Evolutionary conservation across 2,888 invertebrate genomes (phyloP).

Genomic region (Smittia aterrima): DNA sequence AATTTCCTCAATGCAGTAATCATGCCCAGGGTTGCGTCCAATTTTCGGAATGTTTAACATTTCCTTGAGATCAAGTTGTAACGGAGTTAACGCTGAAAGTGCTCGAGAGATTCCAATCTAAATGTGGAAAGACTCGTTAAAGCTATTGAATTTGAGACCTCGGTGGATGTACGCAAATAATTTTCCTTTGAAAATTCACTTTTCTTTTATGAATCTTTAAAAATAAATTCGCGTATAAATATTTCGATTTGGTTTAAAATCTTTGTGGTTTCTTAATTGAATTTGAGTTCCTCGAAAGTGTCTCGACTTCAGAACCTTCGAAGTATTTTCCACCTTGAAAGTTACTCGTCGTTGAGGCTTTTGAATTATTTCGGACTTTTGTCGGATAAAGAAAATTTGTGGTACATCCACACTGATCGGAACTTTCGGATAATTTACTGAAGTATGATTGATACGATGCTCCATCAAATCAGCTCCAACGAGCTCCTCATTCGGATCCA

Average conservation of each 20-base stretch:
- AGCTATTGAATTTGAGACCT: too few species aligned
- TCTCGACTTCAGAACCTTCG: too few species aligned
- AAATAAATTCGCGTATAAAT: too few species aligned
- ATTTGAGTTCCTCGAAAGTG: too few species aligned
- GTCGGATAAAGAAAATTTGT: too few species aligned
- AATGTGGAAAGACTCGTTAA: slow-evolving; percentile 43
- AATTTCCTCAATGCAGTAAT: slow-evolving; percentile 56
- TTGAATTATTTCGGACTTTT: too few species aligned
- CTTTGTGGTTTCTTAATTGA: too few species aligned
- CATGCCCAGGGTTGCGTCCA: slow-evolving; percentile 70
- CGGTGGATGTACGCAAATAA: slow-evolving; percentile 42
- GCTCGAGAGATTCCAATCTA: slow-evolving; percentile 67
- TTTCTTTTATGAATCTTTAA: too few species aligned
- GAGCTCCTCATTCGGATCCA: slow-evolving; percentile 81
- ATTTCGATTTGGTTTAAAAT: too few species aligned
- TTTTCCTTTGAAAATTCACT: too few species aligned
- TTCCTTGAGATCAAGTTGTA: slow-evolving; percentile 56
- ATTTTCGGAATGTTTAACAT: slow-evolving; percentile 50
- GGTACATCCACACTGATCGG: neutral
- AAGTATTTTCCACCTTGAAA: too few species aligned
- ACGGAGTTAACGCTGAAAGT: slow-evolving; percentile 68
- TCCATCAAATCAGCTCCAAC: slow-evolving; percentile 88
- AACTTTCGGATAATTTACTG: slow-evolving; percentile 58
- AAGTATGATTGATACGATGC: slow-evolving; percentile 73
- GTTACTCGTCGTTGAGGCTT: too few species aligned